Evolutionary conservation across 1,140 invertebrate species (phyloP), one percentile per base, ranked within the genome.

Genomic region (Zophobas morio): DNA sequence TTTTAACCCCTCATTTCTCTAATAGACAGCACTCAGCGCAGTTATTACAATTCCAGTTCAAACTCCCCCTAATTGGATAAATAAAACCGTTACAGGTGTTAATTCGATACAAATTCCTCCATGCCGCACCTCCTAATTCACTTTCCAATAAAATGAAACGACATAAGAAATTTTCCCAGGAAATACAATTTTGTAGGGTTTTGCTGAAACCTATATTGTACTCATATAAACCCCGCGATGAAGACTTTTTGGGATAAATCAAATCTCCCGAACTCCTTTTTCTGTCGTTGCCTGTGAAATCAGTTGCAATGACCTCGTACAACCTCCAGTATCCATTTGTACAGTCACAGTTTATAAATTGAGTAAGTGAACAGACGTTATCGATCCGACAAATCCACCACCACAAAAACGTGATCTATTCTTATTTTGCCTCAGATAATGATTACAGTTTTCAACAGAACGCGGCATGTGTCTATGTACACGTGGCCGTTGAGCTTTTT

Each of bases 261-360:
- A 32, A 33, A 33, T 54, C 35, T 54, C 53, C n/a, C 35, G 33
- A 5, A 2, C 6, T 34, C 35, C 32, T 54, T 54, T 54, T 54
- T 8, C 32, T 54, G 32, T 34, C 35, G 53, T 54, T 54, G 35
- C 53, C 53, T 54, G 53, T 33, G 33, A 60, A 60, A 39, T 60
- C 56, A 60, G 34, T 39, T 60, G 56, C 36, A 39, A 60, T 8
- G 35, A 33, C n/a, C 8, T 66, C 37, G n/a, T 66, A 66, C 60
- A 66, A 32, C 20, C 8, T 39, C 35, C 32, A 66, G 33, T 66
- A 66, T 20, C n/a, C 6, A 51, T 51, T 51, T 51, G 20, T 51
- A 51, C 6, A 51, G 20, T n/a, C 60, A 40, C 60, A 63, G 34
- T 66, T 66, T 66, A 66, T 66, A 42, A 42, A 42, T 66, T 42